These are phyloP conservation scores for Agapornis roseicollis DNA, from an alignment of 2,113 vertebrate genomes.

Conservation along the genomic window DNA sequence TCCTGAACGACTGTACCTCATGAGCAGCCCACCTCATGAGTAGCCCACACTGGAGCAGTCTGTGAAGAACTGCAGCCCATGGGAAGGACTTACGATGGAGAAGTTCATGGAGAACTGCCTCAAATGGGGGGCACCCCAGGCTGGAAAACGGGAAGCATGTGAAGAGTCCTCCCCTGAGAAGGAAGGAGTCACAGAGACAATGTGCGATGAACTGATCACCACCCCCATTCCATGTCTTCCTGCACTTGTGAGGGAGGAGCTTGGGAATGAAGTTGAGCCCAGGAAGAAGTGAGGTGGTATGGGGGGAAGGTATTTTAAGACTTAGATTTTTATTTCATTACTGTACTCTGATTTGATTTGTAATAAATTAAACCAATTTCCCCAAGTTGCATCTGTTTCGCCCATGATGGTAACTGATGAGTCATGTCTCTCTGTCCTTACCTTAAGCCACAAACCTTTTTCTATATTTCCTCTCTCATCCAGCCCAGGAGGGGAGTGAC, in stretches of 20 bases:
- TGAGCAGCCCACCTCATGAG: too few species aligned
- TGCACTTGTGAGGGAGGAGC: background rate
- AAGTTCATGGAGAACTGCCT: background rate
- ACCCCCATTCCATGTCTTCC: accelerated
- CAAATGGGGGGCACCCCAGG: accelerated
- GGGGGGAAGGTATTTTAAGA: background rate
- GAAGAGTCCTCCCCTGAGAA: background rate
- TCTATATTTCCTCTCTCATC: background rate
- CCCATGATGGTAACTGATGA: background rate
- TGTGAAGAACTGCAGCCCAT: background rate
- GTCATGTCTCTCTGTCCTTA: background rate
- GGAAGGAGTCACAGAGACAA: background rate
- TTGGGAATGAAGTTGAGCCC: background rate
- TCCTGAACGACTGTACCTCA: background rate
- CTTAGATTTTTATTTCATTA: background rate
- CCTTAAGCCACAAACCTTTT: accelerated
- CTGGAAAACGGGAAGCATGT: background rate
- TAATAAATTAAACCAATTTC: background rate
- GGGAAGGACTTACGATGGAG: background rate
- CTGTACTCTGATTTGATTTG: background rate
- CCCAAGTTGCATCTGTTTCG: background rate
- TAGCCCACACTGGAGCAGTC: accelerated
- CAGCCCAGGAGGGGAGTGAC: background rate
- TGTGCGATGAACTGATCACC: background rate
- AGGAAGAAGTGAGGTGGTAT: background rate